Evolutionary conservation across 2,113 vertebrate genomes (phyloP).

Genomic region (Pygoscelis antarcticus): DNA sequence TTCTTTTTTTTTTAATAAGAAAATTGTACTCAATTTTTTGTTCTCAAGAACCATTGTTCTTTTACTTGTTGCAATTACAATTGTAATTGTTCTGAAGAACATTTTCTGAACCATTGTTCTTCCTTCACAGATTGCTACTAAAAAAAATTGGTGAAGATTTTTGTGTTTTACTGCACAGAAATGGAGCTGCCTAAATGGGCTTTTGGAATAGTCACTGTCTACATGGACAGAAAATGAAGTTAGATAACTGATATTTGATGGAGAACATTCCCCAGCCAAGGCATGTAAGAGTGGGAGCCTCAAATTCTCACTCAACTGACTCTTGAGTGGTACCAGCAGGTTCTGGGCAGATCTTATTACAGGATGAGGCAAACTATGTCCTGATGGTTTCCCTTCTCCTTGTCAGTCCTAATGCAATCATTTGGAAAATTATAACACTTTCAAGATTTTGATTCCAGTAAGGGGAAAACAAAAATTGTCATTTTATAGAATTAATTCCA

Average conservation of each 20-base stretch:
- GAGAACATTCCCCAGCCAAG: background rate
- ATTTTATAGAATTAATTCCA: background rate
- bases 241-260: background rate
- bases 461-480: accelerated
- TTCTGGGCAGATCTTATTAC: background rate
- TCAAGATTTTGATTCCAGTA: background rate
- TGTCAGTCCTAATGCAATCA: background rate
- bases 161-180: background rate
- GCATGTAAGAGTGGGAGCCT: background rate
- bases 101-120: background rate
- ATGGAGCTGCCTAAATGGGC: background rate
- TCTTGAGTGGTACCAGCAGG: background rate
- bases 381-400: background rate
- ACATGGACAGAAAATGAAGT: background rate
- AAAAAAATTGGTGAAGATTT: background rate
- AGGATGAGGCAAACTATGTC: background rate
- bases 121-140: background rate
- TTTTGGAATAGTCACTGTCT: background rate
- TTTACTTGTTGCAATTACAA: background rate
- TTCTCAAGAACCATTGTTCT: background rate
- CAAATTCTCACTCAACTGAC: accelerated
- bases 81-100: background rate
- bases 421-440: background rate
- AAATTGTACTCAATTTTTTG: background rate
- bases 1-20: background rate